Conservation (phyloP, 2,113 vertebrate species). For the Paraplagusia blochii region DNA sequence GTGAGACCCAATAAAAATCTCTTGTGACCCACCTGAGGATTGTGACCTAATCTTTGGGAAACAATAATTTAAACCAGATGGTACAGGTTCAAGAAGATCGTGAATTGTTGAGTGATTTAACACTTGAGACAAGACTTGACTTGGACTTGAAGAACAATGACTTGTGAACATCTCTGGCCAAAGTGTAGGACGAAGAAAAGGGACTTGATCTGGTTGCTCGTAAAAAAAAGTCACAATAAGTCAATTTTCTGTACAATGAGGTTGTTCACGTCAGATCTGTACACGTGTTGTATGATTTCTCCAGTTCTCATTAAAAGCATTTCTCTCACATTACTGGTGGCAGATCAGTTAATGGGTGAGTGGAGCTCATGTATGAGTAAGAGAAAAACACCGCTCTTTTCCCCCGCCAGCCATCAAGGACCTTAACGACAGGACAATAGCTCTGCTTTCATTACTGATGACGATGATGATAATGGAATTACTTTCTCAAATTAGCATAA, state of each 20-base stretch:
- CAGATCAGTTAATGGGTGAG: conserved; percentile 34
- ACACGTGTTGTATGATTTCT: conserved; percentile 14
- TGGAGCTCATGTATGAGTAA: conserved; percentile 12
- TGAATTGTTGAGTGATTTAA: too few relatives aligned
- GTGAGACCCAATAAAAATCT: too few relatives aligned
- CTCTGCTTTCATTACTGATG: conserved; percentile 46
- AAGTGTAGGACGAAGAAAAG: too few relatives aligned
- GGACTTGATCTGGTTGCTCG: not conserved
- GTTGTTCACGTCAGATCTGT: conserved; percentile 2
- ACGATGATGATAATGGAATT: conserved; percentile 55
- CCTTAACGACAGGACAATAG: conserved; percentile 33
- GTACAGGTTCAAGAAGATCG: too few relatives aligned
- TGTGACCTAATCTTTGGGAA: too few relatives aligned
- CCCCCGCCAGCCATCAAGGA: conserved; percentile 3
- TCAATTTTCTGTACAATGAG: not conserved
- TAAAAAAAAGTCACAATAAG: too few relatives aligned
- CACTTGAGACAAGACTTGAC: too few relatives aligned
- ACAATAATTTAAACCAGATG: too few relatives aligned
- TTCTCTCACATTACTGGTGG: conserved; percentile 29
- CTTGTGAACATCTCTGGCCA: too few relatives aligned
- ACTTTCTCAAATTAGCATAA: conserved; percentile 63
- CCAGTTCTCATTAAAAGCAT: conserved; percentile 5
- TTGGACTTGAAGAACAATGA: too few relatives aligned
- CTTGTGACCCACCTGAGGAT: too few relatives aligned
- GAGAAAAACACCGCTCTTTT: conserved; percentile 17